Base-by-base conservation (phyloP, 1,140 invertebrate species). In the Eriosoma lanigerum region DNA sequence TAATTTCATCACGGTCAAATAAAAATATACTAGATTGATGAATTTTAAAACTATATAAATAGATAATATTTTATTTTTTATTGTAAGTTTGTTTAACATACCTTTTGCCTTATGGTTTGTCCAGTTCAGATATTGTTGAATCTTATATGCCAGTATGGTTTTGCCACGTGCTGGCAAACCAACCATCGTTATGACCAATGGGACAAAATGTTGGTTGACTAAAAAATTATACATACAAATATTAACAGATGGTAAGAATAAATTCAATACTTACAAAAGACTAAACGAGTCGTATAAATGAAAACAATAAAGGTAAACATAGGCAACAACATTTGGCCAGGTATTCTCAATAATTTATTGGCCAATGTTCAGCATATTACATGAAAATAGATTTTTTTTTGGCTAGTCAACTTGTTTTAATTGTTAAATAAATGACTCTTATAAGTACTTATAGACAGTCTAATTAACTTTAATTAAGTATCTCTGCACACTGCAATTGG, bases 161-260 rank as follows among this genome's bases (percentile, higher is more conserved):
- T 98, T 98, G 66, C 93, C 94, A 32, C 94, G 88, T 4, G 95
- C 96, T 12, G 96, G 96, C 80, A 98, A 87, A 48, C 96, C 96
- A 24, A 96, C 95, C 88, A 95, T 92, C 1, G 93, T 93, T 82
- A 98, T 94, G 21, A 98, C 90, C 81, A 94, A 88, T 2, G 72
- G 72, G 24, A 73, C 72, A 56, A 81, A 81, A 29, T 78, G 32
- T 44, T 62, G 56, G 2, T 32, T 38, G 10, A 62, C 56, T 62
- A 19, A 72, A 52, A 72, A 52, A 29, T 72, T 52, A 6, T 13
- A 72, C 21, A 60, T 44, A 60, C 52, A 76, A 58, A 76, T 60
- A 17, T 54, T n/a, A 32, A 56, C 21, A 60, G 2, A 3, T 0
- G 3, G 10, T 50, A n/a, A 56, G 38, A 54, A 52, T 24, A 54